A percentile compares a stretch with the other conserved stretches of the same genome.
Evolutionary conservation across 2,113 vertebrate genomes (phyloP).

Genomic region (Coturnix japonica): DNA sequence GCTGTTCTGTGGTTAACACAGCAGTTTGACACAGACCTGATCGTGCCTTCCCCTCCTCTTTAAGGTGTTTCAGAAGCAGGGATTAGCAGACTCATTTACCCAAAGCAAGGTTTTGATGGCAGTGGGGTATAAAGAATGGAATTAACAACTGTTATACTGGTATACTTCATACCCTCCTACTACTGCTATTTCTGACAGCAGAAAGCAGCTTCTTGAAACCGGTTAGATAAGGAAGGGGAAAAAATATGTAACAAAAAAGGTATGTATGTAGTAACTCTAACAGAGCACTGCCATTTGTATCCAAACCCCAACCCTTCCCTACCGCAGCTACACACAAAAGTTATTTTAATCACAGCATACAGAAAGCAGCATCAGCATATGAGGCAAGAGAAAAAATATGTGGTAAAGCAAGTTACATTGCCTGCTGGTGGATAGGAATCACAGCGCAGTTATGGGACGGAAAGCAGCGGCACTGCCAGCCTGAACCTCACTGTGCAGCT

Average conservation of each 20-base stretch:
- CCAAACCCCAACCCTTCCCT: conserved; percentile 38
- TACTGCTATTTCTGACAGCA: not conserved
- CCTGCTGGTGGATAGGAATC: not conserved
- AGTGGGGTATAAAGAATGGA: not conserved
- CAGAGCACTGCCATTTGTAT: not conserved
- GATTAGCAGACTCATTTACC: not conserved
- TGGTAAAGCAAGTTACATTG: conserved; percentile 61
- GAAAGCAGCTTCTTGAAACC: not conserved
- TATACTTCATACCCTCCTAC: not conserved
- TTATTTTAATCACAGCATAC: conserved; percentile 62
- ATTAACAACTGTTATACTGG: not conserved
- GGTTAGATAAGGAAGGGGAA: not conserved
- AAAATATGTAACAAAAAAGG: not conserved
- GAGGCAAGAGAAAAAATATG: conserved; percentile 71
- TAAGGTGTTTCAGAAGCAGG: not conserved
- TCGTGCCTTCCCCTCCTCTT: not conserved
- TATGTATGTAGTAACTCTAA: not conserved
- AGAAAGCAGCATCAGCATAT: conserved; percentile 73
- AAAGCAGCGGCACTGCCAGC: conserved; percentile 7
- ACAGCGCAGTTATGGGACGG: conserved; percentile 3
- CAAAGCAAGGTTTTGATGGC: not conserved
- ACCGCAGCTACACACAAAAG: conserved; percentile 46
- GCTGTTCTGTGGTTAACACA: not conserved
- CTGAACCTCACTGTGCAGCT: rapidly evolving
- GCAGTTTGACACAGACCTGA: not conserved